Evolutionary conservation across 2,797 vertebrate species (phyloP).

Genomic region (Gallirallus australis): DNA sequence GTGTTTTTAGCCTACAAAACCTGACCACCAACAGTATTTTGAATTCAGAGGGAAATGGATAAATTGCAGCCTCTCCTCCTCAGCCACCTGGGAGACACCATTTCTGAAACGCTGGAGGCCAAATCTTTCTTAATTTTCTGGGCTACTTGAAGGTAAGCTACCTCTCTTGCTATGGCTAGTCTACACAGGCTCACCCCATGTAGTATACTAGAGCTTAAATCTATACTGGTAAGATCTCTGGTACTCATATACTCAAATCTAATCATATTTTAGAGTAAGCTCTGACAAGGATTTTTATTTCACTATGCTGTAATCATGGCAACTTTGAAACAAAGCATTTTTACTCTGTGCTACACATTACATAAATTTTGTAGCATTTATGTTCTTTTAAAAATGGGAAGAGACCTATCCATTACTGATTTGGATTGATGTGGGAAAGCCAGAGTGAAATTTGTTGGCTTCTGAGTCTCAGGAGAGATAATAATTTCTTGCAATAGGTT

Average conservation of each 20-base stretch:
- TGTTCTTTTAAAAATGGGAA: background rate
- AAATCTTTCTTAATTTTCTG: slow-evolving; percentile 22
- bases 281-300: background rate
- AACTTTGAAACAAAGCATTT: background rate
- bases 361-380: background rate
- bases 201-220: background rate
- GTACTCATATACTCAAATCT: background rate
- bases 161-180: background rate
- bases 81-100: background rate
- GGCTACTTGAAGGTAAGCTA: background rate
- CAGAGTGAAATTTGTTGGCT: background rate
- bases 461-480: background rate
- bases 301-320: background rate
- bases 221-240: background rate
- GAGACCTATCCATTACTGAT: background rate
- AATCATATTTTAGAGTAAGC: background rate
- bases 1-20: background rate
- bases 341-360: background rate
- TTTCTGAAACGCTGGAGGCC: background rate
- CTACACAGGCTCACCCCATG: background rate
- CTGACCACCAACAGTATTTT: background rate
- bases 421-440: background rate
- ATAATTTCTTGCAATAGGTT: background rate
- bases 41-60: background rate
- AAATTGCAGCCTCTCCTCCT: background rate